phyloP scores from a whole-genome alignment of 1,140 invertebrate genomes.

The Halyomorpha halys region DNA sequence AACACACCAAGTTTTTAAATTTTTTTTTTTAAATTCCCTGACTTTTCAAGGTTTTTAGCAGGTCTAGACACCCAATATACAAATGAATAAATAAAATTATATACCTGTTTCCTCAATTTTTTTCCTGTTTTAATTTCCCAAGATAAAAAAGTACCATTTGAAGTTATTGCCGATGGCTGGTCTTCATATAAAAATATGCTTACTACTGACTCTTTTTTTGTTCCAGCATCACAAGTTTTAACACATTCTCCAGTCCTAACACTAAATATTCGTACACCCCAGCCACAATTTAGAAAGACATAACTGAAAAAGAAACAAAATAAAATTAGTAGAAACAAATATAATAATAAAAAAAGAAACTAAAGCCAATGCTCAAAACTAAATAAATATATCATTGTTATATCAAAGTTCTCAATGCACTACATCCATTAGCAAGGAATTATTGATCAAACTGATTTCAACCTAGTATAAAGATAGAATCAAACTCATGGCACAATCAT shows the following conservation, averaged over 20 bases:
- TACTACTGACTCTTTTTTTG: conserved; percentile 22
- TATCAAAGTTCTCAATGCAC: too few relatives aligned
- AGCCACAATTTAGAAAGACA: conserved; percentile 45
- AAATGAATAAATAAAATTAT: conserved; percentile 2
- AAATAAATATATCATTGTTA: too few relatives aligned
- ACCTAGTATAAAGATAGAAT: too few relatives aligned
- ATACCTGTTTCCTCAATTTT: neutral
- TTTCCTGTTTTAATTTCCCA: conserved; percentile 21
- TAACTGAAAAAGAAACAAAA: conserved; percentile 37
- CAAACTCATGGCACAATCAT: too few relatives aligned
- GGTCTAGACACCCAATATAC: too few relatives aligned
- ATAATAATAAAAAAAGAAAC: neutral
- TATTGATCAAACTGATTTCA: too few relatives aligned
- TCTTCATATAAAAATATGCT: conserved; percentile 20
- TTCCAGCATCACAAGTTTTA: conserved; percentile 20
- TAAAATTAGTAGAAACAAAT: neutral
- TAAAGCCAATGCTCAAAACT: neutral
- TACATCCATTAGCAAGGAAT: too few relatives aligned
- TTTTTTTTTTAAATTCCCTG: too few relatives aligned
- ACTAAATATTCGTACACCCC: conserved; percentile 46
- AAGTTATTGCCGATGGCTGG: conserved; percentile 18
- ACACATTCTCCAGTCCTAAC: conserved; percentile 43
- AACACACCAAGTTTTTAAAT: too few relatives aligned
- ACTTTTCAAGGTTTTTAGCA: too few relatives aligned
- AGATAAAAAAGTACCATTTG: conserved; percentile 11